These are phyloP conservation scores for Noctua janthe DNA, from an alignment of 2,888 invertebrate genomes.

Conservation along the genomic window DNA sequence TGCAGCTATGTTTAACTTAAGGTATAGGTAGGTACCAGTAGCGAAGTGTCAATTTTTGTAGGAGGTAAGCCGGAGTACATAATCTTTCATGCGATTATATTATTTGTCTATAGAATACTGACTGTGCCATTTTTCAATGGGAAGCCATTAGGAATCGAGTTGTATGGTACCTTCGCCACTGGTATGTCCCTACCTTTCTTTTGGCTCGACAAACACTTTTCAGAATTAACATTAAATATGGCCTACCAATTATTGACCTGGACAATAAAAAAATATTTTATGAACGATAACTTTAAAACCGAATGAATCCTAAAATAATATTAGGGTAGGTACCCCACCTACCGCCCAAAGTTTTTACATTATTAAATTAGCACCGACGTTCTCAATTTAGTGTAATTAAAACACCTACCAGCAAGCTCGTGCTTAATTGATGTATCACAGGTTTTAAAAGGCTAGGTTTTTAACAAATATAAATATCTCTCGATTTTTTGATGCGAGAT, in stretches of 20 bases:
- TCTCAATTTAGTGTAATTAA: constrained; percentile 22
- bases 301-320: not conserved
- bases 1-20: not conserved
- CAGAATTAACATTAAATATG: not conserved
- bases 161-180: too few species aligned
- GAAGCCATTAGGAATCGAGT: too few species aligned
- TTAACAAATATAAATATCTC: not conserved
- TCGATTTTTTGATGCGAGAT: not conserved
- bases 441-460: not conserved
- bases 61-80: too few species aligned
- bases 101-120: too few species aligned
- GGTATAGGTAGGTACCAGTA: not conserved
- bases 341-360: not conserved
- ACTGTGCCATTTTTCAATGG: too few species aligned
- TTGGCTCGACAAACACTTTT: not conserved
- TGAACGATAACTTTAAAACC: not conserved
- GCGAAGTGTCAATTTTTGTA: too few species aligned
- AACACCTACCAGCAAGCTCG: not conserved
- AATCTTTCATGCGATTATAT: too few species aligned
- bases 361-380: constrained; percentile 3
- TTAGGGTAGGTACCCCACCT: not conserved
- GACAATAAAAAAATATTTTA: not conserved
- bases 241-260: not conserved
- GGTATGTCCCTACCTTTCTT: not conserved
- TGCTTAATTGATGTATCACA: constrained; percentile 25